Percentiles rank a stretch among this genome's conserved stretches.
Evolutionary conservation across 2,797 vertebrate species (phyloP).

Genomic region (Erethizon dorsatum): DNA sequence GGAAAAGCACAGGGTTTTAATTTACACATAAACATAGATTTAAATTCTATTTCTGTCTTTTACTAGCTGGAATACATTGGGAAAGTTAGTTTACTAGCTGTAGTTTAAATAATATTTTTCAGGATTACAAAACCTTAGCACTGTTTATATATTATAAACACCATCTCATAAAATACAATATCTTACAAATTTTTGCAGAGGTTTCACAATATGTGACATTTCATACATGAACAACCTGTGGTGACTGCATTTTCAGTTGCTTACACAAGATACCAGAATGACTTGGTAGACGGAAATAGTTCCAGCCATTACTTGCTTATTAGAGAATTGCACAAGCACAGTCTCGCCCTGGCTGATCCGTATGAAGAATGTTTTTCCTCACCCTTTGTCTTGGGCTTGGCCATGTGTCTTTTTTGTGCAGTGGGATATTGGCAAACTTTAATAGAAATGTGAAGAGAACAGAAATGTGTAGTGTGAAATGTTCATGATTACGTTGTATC

Average conservation of each 20-base stretch:
- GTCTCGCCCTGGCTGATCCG: not conserved
- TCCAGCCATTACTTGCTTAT: not conserved
- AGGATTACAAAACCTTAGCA: not conserved
- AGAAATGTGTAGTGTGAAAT: not conserved
- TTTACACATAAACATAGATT: not conserved
- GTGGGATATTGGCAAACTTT: not conserved
- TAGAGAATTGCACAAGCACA: not conserved
- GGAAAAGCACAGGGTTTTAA: slow-evolving; percentile 1
- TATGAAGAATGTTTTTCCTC: not conserved
- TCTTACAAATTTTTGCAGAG: not conserved
- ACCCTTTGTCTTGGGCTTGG: not conserved
- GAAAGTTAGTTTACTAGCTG: not conserved
- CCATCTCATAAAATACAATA: not conserved
- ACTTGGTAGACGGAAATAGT: not conserved
- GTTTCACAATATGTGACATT: not conserved
- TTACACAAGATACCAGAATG: not conserved
- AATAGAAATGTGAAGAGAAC: fast-evolving
- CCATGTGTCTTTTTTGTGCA: not conserved
- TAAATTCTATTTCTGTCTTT: not conserved
- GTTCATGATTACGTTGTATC: not conserved
- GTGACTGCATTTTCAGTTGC: not conserved
- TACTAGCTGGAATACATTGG: not conserved
- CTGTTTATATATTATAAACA: not conserved
- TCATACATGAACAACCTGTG: not conserved
- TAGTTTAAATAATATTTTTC: not conserved